Evolutionary conservation across 1,140 invertebrate species (phyloP).

Genomic region (Zaprionus ornatus): DNA sequence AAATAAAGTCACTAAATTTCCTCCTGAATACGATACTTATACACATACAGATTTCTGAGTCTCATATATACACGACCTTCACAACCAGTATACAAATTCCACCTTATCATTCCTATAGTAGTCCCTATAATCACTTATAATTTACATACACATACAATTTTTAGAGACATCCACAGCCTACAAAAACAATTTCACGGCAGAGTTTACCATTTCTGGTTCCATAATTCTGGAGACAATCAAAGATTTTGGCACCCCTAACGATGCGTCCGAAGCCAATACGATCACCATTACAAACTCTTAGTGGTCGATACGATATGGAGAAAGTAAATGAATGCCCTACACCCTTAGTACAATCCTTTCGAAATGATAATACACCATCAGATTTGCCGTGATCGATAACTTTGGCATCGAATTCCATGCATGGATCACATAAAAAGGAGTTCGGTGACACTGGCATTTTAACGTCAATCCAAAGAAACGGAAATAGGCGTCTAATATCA

Average conservation of each 20-base stretch:
- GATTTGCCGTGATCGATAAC: conserved; percentile 60
- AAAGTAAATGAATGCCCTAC: conserved; percentile 55
- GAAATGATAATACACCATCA: conserved; percentile 63
- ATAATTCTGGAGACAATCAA: conserved; percentile 68
- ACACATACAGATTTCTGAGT: too few relatives aligned
- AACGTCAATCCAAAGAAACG: conserved; percentile 67
- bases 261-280: conserved; percentile 73
- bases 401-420: conserved; percentile 68
- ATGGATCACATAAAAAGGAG: conserved; percentile 30
- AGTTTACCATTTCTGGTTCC: conserved; percentile 77
- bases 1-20: too few relatives aligned
- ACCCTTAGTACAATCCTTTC: conserved; percentile 54
- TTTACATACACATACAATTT: background rate
- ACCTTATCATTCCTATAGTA: too few relatives aligned
- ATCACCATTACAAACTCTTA: conserved; percentile 61
- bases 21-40: too few relatives aligned
- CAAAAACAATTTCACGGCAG: conserved; percentile 50
- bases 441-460: conserved; percentile 38
- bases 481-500: conserved; percentile 57
- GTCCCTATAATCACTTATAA: background rate
- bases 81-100: too few relatives aligned
- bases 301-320: conserved; percentile 67
- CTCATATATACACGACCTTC: too few relatives aligned
- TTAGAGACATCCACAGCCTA: conserved; percentile 45
- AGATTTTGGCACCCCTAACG: conserved; percentile 57